These are phyloP conservation scores for Lophochroa leadbeateri DNA, from an alignment of 2,113 vertebrate genomes.

Conservation along the genomic window DNA sequence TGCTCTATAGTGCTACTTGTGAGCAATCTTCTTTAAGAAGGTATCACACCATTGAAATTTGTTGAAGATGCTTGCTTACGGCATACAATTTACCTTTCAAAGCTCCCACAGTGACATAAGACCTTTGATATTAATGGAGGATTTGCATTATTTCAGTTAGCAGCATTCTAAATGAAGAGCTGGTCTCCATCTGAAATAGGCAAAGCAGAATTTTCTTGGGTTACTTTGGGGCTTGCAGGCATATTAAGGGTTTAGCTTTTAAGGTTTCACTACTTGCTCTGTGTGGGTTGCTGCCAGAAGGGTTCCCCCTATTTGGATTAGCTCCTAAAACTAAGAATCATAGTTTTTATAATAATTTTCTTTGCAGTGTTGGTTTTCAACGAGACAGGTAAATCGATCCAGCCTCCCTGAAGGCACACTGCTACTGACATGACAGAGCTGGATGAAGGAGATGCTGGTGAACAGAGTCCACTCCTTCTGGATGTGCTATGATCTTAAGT, in stretches of 20 bases:
- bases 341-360: not conserved
- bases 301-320: not conserved
- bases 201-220: not conserved
- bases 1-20: not conserved
- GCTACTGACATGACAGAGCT: fast-evolving
- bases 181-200: not conserved
- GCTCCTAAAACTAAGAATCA: not conserved
- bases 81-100: not conserved
- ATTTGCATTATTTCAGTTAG: not conserved
- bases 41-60: not conserved
- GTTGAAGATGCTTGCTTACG: not conserved
- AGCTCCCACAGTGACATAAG: not conserved
- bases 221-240: not conserved
- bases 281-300: not conserved
- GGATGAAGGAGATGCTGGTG: not conserved
- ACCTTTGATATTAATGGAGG: not conserved
- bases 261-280: not conserved
- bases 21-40: not conserved
- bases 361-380: not conserved
- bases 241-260: not conserved
- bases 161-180: not conserved
- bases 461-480: not conserved
- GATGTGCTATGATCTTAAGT: not conserved
- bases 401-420: fast-evolving
- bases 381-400: not conserved